These are phyloP conservation scores for Sakesphorus luctuosus DNA, from an alignment of 2,113 vertebrate genomes.

Conservation along the genomic window DNA sequence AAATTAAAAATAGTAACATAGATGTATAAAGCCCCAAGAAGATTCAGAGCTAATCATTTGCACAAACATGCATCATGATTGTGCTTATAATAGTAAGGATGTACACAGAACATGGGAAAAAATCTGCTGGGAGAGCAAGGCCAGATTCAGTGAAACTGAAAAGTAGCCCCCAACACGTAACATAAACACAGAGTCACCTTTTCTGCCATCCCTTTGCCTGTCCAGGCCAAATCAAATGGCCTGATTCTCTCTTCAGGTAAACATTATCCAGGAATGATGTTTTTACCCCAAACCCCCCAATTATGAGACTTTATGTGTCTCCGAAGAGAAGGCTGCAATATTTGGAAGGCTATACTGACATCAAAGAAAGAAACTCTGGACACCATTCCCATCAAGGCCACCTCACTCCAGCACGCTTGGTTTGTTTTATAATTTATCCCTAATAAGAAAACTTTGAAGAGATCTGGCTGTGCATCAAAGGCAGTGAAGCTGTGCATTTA, in stretches of 20 bases:
- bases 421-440: neutral
- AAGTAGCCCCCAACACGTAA: neutral
- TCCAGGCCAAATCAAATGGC: neutral
- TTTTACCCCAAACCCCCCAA: fast-evolving
- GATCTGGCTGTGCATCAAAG: neutral
- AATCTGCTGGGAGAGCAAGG: neutral
- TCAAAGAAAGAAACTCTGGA: neutral
- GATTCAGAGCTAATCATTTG: neutral
- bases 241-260: neutral
- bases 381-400: neutral
- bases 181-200: fast-evolving
- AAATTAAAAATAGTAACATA: neutral
- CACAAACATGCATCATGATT: neutral
- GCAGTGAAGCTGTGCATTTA: neutral
- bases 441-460: conserved; percentile 18
- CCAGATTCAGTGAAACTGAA: neutral
- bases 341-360: neutral
- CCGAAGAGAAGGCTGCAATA: neutral
- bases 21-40: neutral
- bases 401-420: neutral
- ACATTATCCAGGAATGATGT: neutral
- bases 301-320: neutral
- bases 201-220: neutral
- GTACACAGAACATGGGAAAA: neutral
- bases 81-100: neutral